These are phyloP conservation scores for Pelochelys cantorii DNA, from an alignment of 2,797 vertebrate genomes.

Conservation along the genomic window DNA sequence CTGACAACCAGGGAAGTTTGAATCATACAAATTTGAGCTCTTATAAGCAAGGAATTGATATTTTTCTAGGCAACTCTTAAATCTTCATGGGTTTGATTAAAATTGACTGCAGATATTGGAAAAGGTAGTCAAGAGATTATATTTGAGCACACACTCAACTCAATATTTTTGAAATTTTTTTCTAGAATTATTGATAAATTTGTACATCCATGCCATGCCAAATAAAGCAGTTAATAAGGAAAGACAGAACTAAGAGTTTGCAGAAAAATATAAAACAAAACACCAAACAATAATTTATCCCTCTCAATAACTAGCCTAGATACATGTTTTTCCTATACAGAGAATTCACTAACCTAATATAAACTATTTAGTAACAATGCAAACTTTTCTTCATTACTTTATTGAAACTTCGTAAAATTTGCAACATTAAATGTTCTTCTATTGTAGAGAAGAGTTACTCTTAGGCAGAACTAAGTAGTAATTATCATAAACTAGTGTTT, in stretches of 20 bases:
- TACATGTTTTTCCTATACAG: background rate
- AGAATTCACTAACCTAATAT: background rate
- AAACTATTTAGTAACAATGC: background rate
- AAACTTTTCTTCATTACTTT: background rate
- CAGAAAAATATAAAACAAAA: background rate
- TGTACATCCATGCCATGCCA: background rate
- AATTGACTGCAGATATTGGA: background rate
- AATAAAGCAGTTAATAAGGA: background rate
- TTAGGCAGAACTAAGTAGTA: background rate
- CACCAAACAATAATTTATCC: rapidly evolving
- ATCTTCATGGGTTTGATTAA: background rate
- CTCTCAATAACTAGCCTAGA: background rate
- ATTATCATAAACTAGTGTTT: background rate
- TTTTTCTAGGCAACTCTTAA: background rate
- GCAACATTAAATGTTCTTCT: background rate
- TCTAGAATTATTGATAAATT: background rate
- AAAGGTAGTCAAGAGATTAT: background rate
- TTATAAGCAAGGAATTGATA: background rate
- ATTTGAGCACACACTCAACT: background rate
- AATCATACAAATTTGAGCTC: background rate
- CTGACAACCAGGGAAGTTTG: background rate
- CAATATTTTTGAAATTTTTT: background rate
- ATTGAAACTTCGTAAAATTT: background rate
- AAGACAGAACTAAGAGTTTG: background rate
- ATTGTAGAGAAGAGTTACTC: background rate